Evolutionary conservation across 2,888 invertebrate species (phyloP), one percentile per base, ranked within the genome.

Genomic region (Xestia sexstrigata): DNA sequence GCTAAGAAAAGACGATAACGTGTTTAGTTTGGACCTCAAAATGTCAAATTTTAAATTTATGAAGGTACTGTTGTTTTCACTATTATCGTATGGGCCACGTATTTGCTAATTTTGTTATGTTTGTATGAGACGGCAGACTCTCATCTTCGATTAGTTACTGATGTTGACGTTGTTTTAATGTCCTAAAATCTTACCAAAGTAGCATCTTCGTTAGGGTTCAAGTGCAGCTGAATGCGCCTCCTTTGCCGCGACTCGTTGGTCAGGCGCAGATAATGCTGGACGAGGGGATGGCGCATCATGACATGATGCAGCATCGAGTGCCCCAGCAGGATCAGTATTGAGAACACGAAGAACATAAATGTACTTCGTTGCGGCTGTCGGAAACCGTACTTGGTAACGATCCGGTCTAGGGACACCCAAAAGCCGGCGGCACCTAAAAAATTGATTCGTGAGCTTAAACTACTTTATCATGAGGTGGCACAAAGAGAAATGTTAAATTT

Each of bases 121-220:
- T 30, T 71, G 4, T 11, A 2, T 45, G 11, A 1, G 13, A 5
- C n/a, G 17, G n/a, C 23, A 70, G 42, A 6, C 17, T 45, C 23
- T 67, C 15, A 26, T 23, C 20, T 26, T 39, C 23, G 26, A 4
- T 70, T 39, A 39, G 26, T 49, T 39, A 73, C 39, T 30, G n/a
- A n/a, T 62, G 1, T 8, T n/a, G 1, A 13, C 13, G 6, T 30
- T 30, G 42, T 55, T 55, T 42, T 52, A 30, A 30, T 42, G n/a
- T 20, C 42, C 42, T n/a, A 42, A 73, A 42, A 66, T 83, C 97
- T 93, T 97, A 98, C 98, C 97, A 98, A 94, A 87, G 98, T 98
- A 73, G 98, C 98, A 93, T 99, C 99, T 95, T 99, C 99, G 78
- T 98, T 98, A 0, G 98, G 98, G 89, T 98, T 98, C 84, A 98